Percentiles rank a stretch among this genome's conserved stretches.
phyloP scores from a whole-genome alignment of 1,140 invertebrate species.

The Drosophila miranda region DNA sequence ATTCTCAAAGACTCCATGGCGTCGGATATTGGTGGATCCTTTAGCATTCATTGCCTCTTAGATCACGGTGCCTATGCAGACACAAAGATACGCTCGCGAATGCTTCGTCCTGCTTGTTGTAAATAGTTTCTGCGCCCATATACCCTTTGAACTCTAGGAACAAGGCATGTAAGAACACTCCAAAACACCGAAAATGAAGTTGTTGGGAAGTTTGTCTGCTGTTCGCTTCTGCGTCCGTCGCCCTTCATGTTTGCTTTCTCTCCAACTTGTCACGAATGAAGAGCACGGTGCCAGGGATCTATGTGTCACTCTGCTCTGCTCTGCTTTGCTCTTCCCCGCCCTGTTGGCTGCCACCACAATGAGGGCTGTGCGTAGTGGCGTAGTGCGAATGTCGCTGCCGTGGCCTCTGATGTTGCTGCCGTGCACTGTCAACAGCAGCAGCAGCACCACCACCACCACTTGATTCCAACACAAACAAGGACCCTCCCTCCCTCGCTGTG shows the following conservation, averaged over 20 bases:
- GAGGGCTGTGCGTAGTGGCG: not conserved
- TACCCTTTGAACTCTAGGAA: too few species aligned
- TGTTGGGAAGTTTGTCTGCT: constrained; percentile 43
- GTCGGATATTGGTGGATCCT: too few species aligned
- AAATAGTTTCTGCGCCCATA: too few species aligned
- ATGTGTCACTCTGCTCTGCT: not conserved
- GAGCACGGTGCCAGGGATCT: not conserved
- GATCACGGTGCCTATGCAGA: too few species aligned
- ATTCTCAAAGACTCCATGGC: too few species aligned
- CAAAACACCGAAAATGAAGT: constrained; percentile 33
- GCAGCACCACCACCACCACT: constrained; percentile 36
- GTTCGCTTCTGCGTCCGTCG: constrained; percentile 6
- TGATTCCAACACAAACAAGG: constrained; percentile 76
- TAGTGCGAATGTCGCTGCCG: constrained; percentile 22
- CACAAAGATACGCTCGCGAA: too few species aligned
- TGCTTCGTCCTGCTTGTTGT: too few species aligned
- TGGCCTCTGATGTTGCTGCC: constrained; percentile 46
- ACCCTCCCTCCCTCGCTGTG: not conserved
- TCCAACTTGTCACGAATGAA: constrained; percentile 66
- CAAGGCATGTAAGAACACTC: not conserved
- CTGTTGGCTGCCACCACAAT: constrained; percentile 1
- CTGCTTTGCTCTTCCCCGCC: not conserved
- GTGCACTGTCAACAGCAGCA: constrained; percentile 56
- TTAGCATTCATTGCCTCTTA: too few species aligned
- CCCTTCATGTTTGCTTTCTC: constrained; percentile 61